phyloP scores from a whole-genome alignment of 2,113 vertebrate genomes.

The Lamprotornis superbus region DNA sequence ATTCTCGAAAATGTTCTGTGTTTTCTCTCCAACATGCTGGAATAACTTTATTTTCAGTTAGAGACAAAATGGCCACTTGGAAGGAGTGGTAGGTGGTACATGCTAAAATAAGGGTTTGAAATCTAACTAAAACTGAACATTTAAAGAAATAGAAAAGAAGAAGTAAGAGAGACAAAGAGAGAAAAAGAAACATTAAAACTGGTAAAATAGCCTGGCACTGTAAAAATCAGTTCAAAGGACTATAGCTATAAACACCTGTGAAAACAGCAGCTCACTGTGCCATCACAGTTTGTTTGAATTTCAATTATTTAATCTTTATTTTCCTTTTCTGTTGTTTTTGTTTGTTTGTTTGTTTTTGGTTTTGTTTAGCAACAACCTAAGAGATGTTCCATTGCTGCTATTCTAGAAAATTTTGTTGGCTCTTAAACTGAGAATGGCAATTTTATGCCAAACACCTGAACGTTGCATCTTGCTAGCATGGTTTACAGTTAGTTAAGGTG shows the following conservation, averaged over 20 bases:
- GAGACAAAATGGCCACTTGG: not conserved
- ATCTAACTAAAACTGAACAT: not conserved
- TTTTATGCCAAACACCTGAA: not conserved
- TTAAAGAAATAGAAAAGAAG: not conserved
- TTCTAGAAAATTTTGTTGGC: not conserved
- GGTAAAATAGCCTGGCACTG: not conserved
- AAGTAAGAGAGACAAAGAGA: not conserved
- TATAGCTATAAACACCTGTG: not conserved
- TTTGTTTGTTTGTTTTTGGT: not conserved
- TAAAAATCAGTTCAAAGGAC: not conserved
- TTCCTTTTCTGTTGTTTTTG: fast-evolving
- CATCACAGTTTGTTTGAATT: not conserved
- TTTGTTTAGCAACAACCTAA: not conserved
- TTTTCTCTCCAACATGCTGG: not conserved
- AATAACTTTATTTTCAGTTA: not conserved
- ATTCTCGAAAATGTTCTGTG: not conserved
- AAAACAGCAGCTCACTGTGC: not conserved
- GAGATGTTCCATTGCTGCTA: not conserved
- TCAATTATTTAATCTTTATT: not conserved
- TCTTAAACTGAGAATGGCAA: not conserved
- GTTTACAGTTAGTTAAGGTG: not conserved
- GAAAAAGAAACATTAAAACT: not conserved
- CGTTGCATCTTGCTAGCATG: not conserved
- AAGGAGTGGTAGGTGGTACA: not conserved
- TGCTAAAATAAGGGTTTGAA: not conserved